phyloP scores from a whole-genome alignment of 2,797 vertebrate genomes.

The Geotrypetes seraphini region DNA sequence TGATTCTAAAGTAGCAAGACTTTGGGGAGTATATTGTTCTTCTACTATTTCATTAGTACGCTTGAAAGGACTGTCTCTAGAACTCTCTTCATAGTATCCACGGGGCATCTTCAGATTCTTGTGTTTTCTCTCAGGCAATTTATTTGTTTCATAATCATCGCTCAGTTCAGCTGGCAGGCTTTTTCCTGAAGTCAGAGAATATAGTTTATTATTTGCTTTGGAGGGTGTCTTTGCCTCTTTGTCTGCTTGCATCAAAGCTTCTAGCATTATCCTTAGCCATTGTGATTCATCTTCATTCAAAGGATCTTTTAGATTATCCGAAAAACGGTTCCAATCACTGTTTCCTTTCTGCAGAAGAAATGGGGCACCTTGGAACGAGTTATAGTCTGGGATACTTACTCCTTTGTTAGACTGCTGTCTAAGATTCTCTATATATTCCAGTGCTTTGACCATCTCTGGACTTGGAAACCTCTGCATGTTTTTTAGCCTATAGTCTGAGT shows the following conservation, averaged over 20 bases:
- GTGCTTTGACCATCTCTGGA: slow-evolving; percentile 82
- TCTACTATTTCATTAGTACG: slow-evolving; percentile 90
- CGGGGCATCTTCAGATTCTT: slow-evolving; percentile 60
- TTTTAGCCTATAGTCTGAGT: slow-evolving; percentile 55
- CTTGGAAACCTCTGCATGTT: slow-evolving; percentile 56
- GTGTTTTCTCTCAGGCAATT: slow-evolving; percentile 51
- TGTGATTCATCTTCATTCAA: slow-evolving; percentile 69
- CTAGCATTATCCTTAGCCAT: slow-evolving; percentile 75
- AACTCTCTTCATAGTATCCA: slow-evolving; percentile 68
- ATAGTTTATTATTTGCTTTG: slow-evolving; percentile 57
- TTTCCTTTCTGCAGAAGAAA: slow-evolving; percentile 48
- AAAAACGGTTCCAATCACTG: slow-evolving; percentile 52
- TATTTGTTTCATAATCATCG: slow-evolving; percentile 71
- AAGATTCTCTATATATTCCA: slow-evolving; percentile 86
- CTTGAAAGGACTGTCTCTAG: slow-evolving; percentile 71
- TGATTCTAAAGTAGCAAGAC: slow-evolving; percentile 83
- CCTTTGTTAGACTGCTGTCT: slow-evolving; percentile 62
- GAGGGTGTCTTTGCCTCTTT: slow-evolving; percentile 46
- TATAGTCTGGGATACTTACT: slow-evolving; percentile 59
- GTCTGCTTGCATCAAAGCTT: slow-evolving; percentile 71
- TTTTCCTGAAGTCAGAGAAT: slow-evolving; percentile 53
- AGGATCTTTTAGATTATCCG: slow-evolving; percentile 49
- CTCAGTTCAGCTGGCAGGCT: slow-evolving; percentile 38
- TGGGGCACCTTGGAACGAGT: slow-evolving; percentile 42
- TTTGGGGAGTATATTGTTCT: slow-evolving; percentile 89